A percentile compares a stretch with the other conserved stretches of the same genome.
Conservation (phyloP, 1,140 invertebrate species). For the Bicyclus anynana region DNA sequence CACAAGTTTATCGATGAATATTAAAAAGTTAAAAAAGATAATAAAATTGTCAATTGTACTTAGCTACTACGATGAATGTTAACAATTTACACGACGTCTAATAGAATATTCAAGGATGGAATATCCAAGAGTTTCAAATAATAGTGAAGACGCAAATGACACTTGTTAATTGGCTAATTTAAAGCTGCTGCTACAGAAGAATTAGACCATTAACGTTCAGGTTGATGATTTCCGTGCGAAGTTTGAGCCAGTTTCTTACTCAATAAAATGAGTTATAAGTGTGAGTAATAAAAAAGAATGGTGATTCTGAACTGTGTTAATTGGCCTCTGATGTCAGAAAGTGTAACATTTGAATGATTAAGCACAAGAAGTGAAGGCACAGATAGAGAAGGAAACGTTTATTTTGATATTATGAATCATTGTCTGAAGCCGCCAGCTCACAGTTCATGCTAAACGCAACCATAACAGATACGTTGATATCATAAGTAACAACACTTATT, state of each 20-base stretch:
- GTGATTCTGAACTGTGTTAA: slow-evolving; percentile 26
- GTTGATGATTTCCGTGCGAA: too few relatives aligned
- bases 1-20: too few relatives aligned
- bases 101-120: too few relatives aligned
- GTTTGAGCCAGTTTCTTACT: neutral
- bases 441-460: slow-evolving; percentile 25
- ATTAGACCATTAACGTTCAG: too few relatives aligned
- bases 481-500: slow-evolving; percentile 8
- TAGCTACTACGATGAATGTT: too few relatives aligned
- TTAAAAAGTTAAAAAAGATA: too few relatives aligned
- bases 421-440: slow-evolving; percentile 29
- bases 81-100: too few relatives aligned
- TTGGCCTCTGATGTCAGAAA: slow-evolving; percentile 34
- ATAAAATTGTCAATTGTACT: too few relatives aligned
- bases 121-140: too few relatives aligned
- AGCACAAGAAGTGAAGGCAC: slow-evolving; percentile 34
- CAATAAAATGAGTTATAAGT: slow-evolving; percentile 1
- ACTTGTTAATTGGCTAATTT: too few relatives aligned
- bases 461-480: slow-evolving; percentile 37
- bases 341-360: slow-evolving; percentile 42
- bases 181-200: too few relatives aligned
- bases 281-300: slow-evolving; percentile 11
- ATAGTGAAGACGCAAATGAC: too few relatives aligned
- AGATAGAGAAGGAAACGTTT: slow-evolving; percentile 52
- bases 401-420: slow-evolving; percentile 65